phyloP scores from a whole-genome alignment of 2,797 vertebrate genomes.

The Aselliscus stoliczkanus region DNA sequence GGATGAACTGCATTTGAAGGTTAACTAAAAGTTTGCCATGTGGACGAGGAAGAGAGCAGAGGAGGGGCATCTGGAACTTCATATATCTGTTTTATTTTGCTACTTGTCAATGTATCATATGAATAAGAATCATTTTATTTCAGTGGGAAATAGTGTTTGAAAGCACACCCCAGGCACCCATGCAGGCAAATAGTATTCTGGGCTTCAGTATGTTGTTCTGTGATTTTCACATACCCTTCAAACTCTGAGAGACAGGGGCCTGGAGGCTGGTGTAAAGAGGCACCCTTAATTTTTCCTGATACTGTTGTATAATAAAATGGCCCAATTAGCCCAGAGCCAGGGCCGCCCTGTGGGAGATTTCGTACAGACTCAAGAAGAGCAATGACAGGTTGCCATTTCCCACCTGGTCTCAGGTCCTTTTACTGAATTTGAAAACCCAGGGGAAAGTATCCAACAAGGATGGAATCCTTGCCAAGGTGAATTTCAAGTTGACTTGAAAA shows the following conservation, averaged over 20 bases:
- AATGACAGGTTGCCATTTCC: not conserved
- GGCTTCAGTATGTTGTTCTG: not conserved
- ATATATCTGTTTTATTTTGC: not conserved
- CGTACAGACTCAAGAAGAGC: not conserved
- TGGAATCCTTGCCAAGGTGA: constrained; percentile 17
- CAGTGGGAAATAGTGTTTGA: not conserved
- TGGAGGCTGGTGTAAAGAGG: not conserved
- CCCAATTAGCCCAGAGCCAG: not conserved
- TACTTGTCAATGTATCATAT: not conserved
- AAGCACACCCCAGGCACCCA: not conserved
- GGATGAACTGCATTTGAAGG: not conserved
- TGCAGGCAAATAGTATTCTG: not conserved
- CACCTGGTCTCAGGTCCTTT: not conserved
- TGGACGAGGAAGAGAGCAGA: not conserved
- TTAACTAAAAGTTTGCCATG: not conserved
- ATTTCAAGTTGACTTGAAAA: constrained; percentile 6
- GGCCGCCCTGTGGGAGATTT: not conserved
- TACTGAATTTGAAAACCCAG: constrained; percentile 17
- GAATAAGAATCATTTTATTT: not conserved
- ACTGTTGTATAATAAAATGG: not conserved
- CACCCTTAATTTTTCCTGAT: not conserved
- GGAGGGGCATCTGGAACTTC: not conserved
- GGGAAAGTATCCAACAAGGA: not conserved
- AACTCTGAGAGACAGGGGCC: not conserved
- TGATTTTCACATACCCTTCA: not conserved